Percentiles rank a stretch among this genome's conserved stretches.
Evolutionary conservation across 2,888 invertebrate species (phyloP).

Genomic region (Dastarcus helophoroides): DNA sequence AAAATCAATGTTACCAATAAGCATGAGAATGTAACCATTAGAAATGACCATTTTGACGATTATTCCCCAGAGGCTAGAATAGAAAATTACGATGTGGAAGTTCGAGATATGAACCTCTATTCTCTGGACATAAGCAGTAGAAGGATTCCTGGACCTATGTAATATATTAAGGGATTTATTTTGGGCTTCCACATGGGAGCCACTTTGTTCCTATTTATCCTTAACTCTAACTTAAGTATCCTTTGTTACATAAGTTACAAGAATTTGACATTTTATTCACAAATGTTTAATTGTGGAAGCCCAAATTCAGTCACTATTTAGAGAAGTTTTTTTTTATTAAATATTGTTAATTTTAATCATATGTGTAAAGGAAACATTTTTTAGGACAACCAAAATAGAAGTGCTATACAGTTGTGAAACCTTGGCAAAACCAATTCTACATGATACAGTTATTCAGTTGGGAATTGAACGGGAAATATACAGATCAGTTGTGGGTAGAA

Average conservation of each 20-base stretch:
- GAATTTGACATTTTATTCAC: too few species aligned
- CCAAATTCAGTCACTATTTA: too few species aligned
- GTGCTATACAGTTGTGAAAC: constrained; percentile 63
- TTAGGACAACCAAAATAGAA: constrained; percentile 42
- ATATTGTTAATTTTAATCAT: too few species aligned
- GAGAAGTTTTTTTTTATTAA: too few species aligned
- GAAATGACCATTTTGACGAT: constrained; percentile 13
- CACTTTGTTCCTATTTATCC: too few species aligned
- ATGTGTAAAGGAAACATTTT: too few species aligned
- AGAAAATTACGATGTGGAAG: constrained; percentile 53
- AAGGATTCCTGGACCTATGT: constrained; percentile 31
- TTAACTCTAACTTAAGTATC: too few species aligned
- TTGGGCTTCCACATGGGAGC: too few species aligned
- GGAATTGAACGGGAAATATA: constrained; percentile 31
- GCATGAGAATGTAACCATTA: constrained; percentile 12
- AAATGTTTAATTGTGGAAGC: too few species aligned
- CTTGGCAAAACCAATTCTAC: constrained; percentile 74
- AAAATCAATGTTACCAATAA: constrained; percentile 55
- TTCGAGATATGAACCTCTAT: constrained; percentile 79
- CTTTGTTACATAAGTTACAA: too few species aligned
- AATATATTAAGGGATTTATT: too few species aligned
- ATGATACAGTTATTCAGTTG: constrained; percentile 76
- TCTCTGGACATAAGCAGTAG: constrained; percentile 53
- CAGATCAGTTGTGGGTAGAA: constrained; percentile 17
- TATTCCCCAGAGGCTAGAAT: constrained; percentile 22